Evolutionary conservation across 2,888 invertebrate species (phyloP).

Genomic region (Neoitamus cyanurus): DNA sequence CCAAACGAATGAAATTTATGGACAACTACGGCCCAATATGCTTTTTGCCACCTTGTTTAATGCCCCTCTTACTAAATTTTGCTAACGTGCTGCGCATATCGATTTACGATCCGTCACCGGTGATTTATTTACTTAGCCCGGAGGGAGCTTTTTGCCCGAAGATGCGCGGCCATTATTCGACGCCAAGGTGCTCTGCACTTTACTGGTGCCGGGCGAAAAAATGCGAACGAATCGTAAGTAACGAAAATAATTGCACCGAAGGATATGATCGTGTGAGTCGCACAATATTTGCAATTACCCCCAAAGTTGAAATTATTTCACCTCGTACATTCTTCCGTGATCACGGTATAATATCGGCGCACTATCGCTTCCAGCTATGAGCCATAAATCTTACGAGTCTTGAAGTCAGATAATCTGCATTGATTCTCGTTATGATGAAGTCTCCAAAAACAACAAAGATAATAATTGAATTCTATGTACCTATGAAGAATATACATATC

Average conservation of each 20-base stretch:
- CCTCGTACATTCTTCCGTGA: background rate
- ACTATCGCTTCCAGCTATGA: background rate
- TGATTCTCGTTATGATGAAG: background rate
- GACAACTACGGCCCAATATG: constrained; percentile 42
- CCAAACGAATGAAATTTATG: constrained; percentile 43
- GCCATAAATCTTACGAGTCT: background rate
- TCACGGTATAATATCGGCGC: background rate
- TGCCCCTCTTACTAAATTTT: constrained; percentile 43
- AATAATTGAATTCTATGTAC: too few species aligned
- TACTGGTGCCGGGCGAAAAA: background rate
- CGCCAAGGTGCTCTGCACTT: background rate
- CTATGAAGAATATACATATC: too few species aligned
- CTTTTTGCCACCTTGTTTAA: constrained; percentile 43
- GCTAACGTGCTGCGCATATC: constrained; percentile 47
- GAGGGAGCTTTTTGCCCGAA: constrained; percentile 7
- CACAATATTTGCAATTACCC: background rate
- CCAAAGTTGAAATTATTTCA: background rate
- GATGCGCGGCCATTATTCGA: background rate
- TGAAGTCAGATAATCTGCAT: background rate
- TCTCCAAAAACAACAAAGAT: too few species aligned
- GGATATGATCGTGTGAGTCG: background rate
- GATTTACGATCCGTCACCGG: constrained; percentile 41
- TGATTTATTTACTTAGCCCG: constrained; percentile 38
- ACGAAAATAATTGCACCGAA: background rate
- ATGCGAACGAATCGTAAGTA: background rate